A percentile compares a stretch with the other conserved stretches of the same genome.
These are phyloP conservation scores for Axis porcinus DNA, from an alignment of 2,113 vertebrate species.

Conservation along the genomic window DNA sequence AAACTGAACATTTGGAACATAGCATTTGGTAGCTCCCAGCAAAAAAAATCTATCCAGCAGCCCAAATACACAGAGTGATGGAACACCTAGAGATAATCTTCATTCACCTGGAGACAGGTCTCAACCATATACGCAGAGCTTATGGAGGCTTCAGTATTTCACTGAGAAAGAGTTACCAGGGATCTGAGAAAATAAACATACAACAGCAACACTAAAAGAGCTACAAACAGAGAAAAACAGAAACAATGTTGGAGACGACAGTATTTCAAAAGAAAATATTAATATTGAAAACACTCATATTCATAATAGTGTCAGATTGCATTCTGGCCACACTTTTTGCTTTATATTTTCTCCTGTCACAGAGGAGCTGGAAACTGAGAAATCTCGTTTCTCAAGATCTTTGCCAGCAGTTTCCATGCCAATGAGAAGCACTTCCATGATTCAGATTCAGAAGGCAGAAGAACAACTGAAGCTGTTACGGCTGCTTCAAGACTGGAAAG, in stretches of 20 bases:
- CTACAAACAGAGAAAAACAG: background rate
- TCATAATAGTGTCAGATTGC: background rate
- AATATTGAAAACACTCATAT: background rate
- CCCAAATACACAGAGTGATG: background rate
- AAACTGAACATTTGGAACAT: background rate
- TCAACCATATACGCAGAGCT: background rate
- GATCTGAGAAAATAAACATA: background rate
- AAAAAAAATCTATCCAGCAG: background rate
- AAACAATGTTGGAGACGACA: background rate
- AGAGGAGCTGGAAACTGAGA: background rate
- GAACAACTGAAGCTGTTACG: background rate
- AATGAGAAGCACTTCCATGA: background rate
- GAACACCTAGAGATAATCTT: background rate
- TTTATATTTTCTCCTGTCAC: background rate
- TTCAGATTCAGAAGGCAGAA: background rate
- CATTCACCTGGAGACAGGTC: background rate
- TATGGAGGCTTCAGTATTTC: background rate
- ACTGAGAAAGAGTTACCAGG: background rate
- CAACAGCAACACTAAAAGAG: background rate
- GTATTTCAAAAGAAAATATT: background rate
- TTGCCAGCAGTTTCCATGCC: background rate
- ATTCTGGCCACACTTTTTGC: background rate
- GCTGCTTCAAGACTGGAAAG: background rate
- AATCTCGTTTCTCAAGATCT: background rate
- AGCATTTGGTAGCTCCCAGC: background rate